Evolutionary conservation across 2,888 invertebrate genomes (phyloP).

Genomic region (Heliconius hortense): DNA sequence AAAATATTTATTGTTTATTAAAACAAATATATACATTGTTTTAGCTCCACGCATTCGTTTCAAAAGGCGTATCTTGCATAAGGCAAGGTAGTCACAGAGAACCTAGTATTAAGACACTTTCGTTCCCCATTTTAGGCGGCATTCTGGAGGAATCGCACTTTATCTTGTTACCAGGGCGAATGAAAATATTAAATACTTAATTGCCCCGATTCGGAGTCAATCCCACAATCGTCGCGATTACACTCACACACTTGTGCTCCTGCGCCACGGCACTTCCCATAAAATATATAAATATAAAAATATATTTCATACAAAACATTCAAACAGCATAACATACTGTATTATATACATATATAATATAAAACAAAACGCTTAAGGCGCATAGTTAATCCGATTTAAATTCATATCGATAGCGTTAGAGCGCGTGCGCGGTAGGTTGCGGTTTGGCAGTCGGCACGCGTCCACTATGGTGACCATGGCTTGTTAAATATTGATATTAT

Average conservation of each 20-base stretch:
- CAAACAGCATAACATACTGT: not conserved
- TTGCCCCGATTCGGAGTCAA: not conserved
- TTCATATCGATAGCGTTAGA: conserved; percentile 67
- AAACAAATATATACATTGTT: not conserved
- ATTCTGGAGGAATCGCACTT: no score
- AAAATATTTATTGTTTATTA: no score
- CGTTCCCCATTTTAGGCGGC: no score
- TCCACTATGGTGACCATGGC: conserved; percentile 44
- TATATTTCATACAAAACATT: not conserved
- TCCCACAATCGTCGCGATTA: not conserved
- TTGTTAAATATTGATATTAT: not conserved
- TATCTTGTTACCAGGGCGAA: no score
- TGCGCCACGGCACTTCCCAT: not conserved
- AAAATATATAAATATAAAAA: not conserved
- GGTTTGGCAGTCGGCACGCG: conserved; percentile 65
- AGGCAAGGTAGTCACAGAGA: not conserved
- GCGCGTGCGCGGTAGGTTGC: conserved; percentile 70
- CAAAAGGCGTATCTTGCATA: not conserved
- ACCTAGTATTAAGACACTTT: no score
- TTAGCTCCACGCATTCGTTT: not conserved
- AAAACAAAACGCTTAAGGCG: conserved; percentile 48
- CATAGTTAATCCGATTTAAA: conserved; percentile 73
- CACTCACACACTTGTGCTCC: not conserved
- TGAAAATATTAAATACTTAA: no score
- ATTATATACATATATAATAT: not conserved